Evolutionary conservation across 2,113 vertebrate species (phyloP).

Genomic region (Nannospalax galili): DNA sequence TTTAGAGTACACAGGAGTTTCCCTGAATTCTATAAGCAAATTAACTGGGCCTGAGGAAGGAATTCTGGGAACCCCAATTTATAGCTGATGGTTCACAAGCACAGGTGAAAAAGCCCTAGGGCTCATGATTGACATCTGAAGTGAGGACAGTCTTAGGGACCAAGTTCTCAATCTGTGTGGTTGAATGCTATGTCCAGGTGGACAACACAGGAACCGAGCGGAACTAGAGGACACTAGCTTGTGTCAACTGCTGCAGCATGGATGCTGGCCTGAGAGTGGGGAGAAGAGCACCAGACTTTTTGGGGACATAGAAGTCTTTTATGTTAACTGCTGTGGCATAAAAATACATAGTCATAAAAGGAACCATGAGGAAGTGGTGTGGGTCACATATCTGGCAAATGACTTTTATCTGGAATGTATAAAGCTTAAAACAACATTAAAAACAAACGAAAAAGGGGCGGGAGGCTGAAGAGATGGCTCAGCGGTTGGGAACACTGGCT

Average conservation of each 20-base stretch:
- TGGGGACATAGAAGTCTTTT: not conserved
- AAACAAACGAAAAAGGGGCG: too few relatives aligned
- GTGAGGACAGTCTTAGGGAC: not conserved
- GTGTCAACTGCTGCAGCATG: not conserved
- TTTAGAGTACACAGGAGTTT: not conserved
- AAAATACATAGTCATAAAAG: too few relatives aligned
- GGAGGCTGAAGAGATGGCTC: too few relatives aligned
- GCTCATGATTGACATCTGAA: not conserved
- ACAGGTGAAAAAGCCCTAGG: not conserved
- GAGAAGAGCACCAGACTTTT: not conserved
- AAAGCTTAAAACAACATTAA: not conserved
- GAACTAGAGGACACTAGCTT: not conserved
- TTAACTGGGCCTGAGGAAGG: not conserved
- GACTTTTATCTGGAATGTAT: not conserved
- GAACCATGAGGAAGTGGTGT: not conserved
- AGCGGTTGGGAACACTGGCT: too few relatives aligned
- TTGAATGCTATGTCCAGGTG: not conserved
- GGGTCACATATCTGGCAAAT: not conserved
- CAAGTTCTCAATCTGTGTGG: not conserved
- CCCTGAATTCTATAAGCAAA: not conserved
- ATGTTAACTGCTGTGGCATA: not conserved
- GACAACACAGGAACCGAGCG: not conserved
- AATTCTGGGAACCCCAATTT: not conserved
- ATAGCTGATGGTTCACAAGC: not conserved
- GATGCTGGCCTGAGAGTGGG: not conserved